These are phyloP conservation scores for Mugil cephalus DNA, from an alignment of 2,113 vertebrate genomes.

Conservation along the genomic window DNA sequence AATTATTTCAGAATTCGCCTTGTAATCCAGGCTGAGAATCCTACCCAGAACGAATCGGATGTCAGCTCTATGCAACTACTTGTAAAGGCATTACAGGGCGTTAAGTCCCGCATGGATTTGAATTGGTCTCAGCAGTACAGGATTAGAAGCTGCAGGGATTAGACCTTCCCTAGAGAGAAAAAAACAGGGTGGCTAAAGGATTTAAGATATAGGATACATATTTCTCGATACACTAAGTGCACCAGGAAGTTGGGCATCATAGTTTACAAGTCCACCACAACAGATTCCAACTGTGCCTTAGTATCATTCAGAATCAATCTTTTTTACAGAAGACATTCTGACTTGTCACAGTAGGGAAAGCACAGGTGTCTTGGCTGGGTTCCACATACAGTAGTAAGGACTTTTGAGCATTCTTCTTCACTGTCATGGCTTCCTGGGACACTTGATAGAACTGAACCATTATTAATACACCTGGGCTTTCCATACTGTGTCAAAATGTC, in stretches of 20 bases:
- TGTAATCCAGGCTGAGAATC: constrained; percentile 84
- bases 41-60: constrained; percentile 87
- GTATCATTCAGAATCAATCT: neutral
- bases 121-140: constrained; percentile 83
- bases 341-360: no score
- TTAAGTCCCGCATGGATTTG: constrained; percentile 85
- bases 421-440: no score
- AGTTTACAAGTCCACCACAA: neutral
- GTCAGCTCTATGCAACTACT: constrained; percentile 85
- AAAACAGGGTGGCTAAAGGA: constrained; percentile 39
- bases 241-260: neutral
- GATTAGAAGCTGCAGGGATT: constrained; percentile 89
- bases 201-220: constrained; percentile 53
- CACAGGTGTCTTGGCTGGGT: no score
- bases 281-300: no score
- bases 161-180: constrained; percentile 77
- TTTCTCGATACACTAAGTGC: constrained; percentile 14
- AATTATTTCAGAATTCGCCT: constrained; percentile 89
- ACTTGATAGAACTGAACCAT: no score
- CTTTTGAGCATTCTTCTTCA: no score
- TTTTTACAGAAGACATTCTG: no score
- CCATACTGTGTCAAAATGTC: no score
- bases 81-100: constrained; percentile 85
- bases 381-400: no score
- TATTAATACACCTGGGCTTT: no score